Base-by-base conservation (phyloP, 1,140 invertebrate species). In the Macrocentrus cingulum region DNA sequence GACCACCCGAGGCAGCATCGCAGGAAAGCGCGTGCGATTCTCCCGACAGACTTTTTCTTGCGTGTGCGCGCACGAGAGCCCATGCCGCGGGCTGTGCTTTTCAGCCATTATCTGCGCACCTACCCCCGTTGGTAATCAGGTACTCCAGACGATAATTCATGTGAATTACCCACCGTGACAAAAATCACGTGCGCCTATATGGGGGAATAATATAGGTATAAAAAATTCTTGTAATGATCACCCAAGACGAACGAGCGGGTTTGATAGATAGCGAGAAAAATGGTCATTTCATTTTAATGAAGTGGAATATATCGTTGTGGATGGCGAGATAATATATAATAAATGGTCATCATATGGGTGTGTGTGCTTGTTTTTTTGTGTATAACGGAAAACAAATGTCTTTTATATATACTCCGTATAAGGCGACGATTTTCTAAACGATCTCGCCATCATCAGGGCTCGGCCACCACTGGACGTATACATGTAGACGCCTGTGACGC, bases 1-100 rank as follows among this genome's bases (percentile, higher is more conserved):
- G 60, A 61, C 60, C 60, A 61, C 60, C 60, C 60, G 60, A 61
- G 60, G 60, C 46, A 49, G 34, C 52, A 55, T 22, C 22, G 39
- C 23, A 49, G 46, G 25, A 49, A 49, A 49, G 46, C 25, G 16
- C 13, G 46, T 49, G 56, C 45, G 56, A n/a, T n/a, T n/a, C n/a
- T n/a, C n/a, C n/a, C n/a, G n/a, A n/a, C n/a, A n/a, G n/a, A n/a
- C n/a, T n/a, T n/a, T n/a, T n/a, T n/a, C n/a, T n/a, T n/a, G n/a
- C n/a, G n/a, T n/a, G n/a, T n/a, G n/a, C n/a, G n/a, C n/a, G n/a
- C n/a, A n/a, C n/a, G n/a, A n/a, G n/a, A n/a, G n/a, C n/a, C n/a
- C n/a, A n/a, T n/a, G n/a, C n/a, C n/a, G n/a, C n/a, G n/a, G n/a
- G n/a, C n/a, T n/a, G n/a, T n/a, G n/a, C n/a, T n/a, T n/a, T n/a